Conservation (phyloP, 2,797 vertebrate species). For the Tolypeutes matacus region DNA sequence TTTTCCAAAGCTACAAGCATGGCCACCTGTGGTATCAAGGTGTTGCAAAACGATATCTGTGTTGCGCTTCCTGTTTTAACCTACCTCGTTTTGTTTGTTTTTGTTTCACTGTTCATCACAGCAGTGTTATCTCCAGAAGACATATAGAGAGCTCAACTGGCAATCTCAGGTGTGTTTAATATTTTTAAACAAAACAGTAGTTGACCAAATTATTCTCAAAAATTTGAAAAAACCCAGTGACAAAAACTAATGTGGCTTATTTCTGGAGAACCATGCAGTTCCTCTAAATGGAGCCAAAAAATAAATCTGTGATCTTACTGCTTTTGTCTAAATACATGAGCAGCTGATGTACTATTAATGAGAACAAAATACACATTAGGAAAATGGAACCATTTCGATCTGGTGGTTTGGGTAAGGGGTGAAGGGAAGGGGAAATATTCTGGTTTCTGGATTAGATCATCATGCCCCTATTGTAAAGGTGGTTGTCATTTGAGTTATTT, state of each 20-base stretch:
- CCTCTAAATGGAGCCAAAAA: conserved; percentile 11
- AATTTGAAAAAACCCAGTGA: conserved; percentile 63
- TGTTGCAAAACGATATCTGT: conserved; percentile 90
- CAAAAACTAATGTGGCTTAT: conserved; percentile 60
- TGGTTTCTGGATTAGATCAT: neutral
- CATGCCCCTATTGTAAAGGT: neutral
- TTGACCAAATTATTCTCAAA: conserved; percentile 85
- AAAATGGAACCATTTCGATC: conserved; percentile 38
- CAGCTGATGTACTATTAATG: conserved; percentile 81
- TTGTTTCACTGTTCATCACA: conserved; percentile 87
- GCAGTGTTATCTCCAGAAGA: conserved; percentile 89
- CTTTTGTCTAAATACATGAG: conserved; percentile 74
- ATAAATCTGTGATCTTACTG: conserved; percentile 12
- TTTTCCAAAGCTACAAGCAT: conserved; percentile 91
- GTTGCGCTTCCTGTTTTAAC: conserved; percentile 92
- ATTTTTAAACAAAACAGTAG: conserved; percentile 86
- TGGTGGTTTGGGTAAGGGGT: conserved; percentile 1
- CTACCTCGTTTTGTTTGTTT: conserved; percentile 92
- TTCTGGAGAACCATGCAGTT: conserved; percentile 61
- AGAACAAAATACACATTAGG: conserved; percentile 77
- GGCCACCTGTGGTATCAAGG: conserved; percentile 90
- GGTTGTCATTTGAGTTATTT: conserved; percentile 57
- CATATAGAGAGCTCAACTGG: conserved; percentile 89
- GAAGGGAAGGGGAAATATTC: neutral
- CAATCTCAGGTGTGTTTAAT: conserved; percentile 87